Evolutionary conservation across 1,140 invertebrate species (phyloP).

Genomic region (Teleogryllus occipitalis): DNA sequence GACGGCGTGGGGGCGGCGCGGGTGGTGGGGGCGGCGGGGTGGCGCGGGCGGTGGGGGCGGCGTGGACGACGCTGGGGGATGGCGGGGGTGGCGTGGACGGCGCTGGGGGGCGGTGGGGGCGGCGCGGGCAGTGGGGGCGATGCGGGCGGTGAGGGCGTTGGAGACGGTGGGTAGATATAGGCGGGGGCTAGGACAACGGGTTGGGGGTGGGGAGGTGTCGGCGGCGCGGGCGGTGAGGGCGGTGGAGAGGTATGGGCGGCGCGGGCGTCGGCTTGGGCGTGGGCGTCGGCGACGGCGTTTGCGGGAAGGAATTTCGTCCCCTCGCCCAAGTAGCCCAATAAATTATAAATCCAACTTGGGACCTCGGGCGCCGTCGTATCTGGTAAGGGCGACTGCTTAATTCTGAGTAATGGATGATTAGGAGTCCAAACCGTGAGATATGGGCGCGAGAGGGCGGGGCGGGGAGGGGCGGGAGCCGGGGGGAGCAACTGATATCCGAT

Average conservation of each 20-base stretch:
- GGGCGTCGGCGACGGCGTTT: neutral
- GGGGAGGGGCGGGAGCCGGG: neutral
- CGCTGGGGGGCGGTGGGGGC: neutral
- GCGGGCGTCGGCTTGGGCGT: neutral
- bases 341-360: slow-evolving; percentile 5
- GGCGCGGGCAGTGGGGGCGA: too few relatives aligned
- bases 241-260: neutral
- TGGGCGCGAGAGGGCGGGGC: neutral
- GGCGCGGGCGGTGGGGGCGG: too few relatives aligned
- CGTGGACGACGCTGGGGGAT: too few relatives aligned
- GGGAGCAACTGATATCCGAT: neutral
- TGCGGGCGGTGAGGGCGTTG: neutral
- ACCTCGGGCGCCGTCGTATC: neutral
- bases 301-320: neutral
- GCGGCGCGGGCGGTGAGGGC: too few relatives aligned
- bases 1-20: too few relatives aligned
- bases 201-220: neutral
- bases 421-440: neutral
- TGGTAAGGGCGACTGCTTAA: neutral
- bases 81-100: too few relatives aligned
- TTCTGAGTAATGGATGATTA: slow-evolving; percentile 5
- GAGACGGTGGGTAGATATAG: neutral
- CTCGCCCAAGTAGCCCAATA: neutral
- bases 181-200: too few relatives aligned
- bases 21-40: too few relatives aligned